Percentiles rank a stretch among this genome's conserved stretches.
phyloP scores from a whole-genome alignment of 2,113 vertebrate species.

The Jaculus jaculus region DNA sequence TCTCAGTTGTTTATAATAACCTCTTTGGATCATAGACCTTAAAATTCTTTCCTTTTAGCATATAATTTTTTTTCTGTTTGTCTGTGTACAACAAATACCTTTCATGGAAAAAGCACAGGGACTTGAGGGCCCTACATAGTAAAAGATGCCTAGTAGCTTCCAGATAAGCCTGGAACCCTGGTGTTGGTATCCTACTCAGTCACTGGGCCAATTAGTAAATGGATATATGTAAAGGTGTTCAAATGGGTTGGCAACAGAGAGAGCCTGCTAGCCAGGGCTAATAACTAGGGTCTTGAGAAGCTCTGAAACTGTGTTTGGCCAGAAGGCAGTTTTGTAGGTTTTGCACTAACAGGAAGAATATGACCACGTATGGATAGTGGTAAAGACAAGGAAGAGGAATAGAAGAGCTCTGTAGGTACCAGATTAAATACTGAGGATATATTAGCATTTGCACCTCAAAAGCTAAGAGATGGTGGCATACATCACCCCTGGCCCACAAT shows the following conservation, averaged over 20 bases:
- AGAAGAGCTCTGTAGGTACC: neutral
- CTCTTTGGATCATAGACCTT: constrained; percentile 30
- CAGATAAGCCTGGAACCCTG: constrained; percentile 33
- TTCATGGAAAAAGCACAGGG: neutral
- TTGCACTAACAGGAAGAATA: neutral
- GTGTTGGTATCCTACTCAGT: neutral
- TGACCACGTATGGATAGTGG: neutral
- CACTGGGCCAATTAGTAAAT: neutral
- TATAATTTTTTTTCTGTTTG: constrained; percentile 52
- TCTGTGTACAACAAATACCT: constrained; percentile 56
- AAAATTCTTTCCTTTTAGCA: constrained; percentile 61
- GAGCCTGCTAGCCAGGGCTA: neutral
- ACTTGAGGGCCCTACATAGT: neutral
- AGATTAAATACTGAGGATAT: neutral
- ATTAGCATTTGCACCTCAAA: neutral
- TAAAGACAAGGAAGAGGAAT: neutral
- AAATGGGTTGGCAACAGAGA: neutral
- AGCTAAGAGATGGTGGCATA: neutral
- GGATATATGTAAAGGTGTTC: neutral
- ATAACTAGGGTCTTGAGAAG: neutral
- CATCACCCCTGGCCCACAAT: neutral
- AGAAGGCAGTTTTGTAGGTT: neutral
- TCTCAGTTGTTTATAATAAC: constrained; percentile 63
- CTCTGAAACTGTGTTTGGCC: constrained; percentile 3
- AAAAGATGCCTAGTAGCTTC: neutral